phyloP scores from a whole-genome alignment of 2,113 vertebrate species.

The Psephotus haematonotus region DNA sequence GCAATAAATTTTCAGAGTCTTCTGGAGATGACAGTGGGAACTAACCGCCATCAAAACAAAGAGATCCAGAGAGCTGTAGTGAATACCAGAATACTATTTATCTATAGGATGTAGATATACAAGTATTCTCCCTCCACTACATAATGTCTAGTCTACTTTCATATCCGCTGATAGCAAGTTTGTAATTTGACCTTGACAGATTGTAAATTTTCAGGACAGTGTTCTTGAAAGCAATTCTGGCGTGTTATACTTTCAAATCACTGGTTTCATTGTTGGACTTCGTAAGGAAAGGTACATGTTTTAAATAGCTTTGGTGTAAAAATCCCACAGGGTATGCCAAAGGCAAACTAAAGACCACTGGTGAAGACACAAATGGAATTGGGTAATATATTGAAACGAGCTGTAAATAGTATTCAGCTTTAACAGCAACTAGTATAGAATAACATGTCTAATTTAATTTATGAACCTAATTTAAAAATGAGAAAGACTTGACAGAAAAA shows the following conservation, averaged over 20 bases:
- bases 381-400: not conserved
- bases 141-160: not conserved
- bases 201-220: not conserved
- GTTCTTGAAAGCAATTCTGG: not conserved
- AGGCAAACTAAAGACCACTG: slow-evolving; percentile 12
- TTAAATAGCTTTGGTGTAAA: slow-evolving; percentile 6
- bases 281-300: not conserved
- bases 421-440: slow-evolving; percentile 12
- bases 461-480: slow-evolving; percentile 5
- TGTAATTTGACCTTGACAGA: not conserved
- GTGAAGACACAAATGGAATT: slow-evolving; percentile 14
- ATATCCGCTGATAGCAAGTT: not conserved
- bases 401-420: slow-evolving; percentile 30
- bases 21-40: not conserved
- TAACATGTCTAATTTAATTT: slow-evolving; percentile 44
- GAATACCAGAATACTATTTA: not conserved
- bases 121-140: not conserved
- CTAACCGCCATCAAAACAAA: not conserved
- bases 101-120: not conserved
- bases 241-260: not conserved
- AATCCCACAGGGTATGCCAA: not conserved
- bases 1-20: not conserved
- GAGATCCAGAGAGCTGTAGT: not conserved
- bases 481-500: not conserved
- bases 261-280: not conserved